A percentile compares a stretch with the other conserved stretches of the same genome.
Evolutionary conservation across 2,113 vertebrate genomes (phyloP).

Genomic region (Stegostoma tigrinum): DNA sequence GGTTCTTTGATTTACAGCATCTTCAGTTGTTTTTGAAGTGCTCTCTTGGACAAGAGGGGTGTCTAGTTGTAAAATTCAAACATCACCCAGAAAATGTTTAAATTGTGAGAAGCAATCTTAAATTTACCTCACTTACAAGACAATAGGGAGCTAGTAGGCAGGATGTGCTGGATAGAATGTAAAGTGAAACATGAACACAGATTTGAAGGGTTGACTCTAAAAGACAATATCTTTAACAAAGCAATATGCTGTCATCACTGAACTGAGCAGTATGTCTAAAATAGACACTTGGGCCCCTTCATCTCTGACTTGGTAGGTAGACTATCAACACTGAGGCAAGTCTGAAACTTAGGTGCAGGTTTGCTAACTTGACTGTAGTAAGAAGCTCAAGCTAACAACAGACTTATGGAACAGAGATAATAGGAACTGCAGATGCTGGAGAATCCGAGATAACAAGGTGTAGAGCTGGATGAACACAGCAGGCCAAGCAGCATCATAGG

Average conservation of each 20-base stretch:
- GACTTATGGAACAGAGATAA: background rate
- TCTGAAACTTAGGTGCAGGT: no score
- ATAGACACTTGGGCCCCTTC: no score
- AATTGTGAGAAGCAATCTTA: background rate
- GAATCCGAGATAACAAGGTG: no score
- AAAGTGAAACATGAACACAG: background rate
- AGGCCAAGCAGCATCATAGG: no score
- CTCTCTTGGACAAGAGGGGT: background rate
- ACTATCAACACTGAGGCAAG: no score
- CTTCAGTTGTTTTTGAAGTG: background rate
- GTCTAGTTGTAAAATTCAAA: background rate
- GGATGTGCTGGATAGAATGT: background rate
- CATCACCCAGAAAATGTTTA: background rate
- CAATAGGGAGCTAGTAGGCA: no score
- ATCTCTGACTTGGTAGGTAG: background rate
- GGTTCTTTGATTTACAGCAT: background rate
- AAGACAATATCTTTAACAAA: background rate
- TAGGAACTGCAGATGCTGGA: no score
- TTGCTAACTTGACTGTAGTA: no score
- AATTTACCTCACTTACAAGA: background rate
- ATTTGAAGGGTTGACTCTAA: background rate
- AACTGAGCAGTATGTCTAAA: no score
- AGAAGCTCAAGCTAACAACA: background rate
- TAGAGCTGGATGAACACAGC: no score
- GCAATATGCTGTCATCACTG: no score